A percentile compares a stretch with the other conserved stretches of the same genome.
phyloP scores from a whole-genome alignment of 2,888 invertebrate genomes.

The Eupithecia insigniata region DNA sequence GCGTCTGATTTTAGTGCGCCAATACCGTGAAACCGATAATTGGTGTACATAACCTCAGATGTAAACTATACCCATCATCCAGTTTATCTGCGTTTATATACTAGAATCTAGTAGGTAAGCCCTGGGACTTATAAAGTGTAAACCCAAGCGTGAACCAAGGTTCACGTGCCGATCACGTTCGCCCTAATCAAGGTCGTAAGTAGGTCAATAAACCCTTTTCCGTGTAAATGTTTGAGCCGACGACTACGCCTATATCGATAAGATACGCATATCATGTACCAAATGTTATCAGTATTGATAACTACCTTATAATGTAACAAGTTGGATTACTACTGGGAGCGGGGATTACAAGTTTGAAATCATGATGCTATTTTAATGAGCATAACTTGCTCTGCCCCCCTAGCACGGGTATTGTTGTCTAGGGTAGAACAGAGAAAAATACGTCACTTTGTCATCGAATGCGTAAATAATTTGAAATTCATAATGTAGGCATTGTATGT shows the following conservation, averaged over 20 bases:
- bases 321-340: constrained; percentile 8
- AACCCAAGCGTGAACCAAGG: too few relatives aligned
- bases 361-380: neutral
- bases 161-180: constrained; percentile 18
- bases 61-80: neutral
- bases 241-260: neutral
- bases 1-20: neutral
- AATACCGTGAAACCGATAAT: neutral
- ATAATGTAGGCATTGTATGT: too few relatives aligned
- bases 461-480: too few relatives aligned
- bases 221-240: constrained; percentile 11
- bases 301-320: constrained; percentile 9
- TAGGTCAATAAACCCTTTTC: constrained; percentile 34
- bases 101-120: neutral
- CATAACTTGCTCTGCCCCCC: too few relatives aligned
- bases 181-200: constrained; percentile 24
- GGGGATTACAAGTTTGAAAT: constrained; percentile 1
- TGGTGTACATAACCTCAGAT: neutral
- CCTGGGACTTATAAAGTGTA: too few relatives aligned
- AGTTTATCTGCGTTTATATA: too few relatives aligned
- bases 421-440: too few relatives aligned
- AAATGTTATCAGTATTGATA: neutral
- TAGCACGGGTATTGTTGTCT: too few relatives aligned
- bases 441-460: too few relatives aligned
- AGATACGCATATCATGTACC: neutral